A percentile compares a stretch with the other conserved stretches of the same genome.
phyloP scores from a whole-genome alignment of 2,888 invertebrate species.

The Brachypalpus laphriformis region DNA sequence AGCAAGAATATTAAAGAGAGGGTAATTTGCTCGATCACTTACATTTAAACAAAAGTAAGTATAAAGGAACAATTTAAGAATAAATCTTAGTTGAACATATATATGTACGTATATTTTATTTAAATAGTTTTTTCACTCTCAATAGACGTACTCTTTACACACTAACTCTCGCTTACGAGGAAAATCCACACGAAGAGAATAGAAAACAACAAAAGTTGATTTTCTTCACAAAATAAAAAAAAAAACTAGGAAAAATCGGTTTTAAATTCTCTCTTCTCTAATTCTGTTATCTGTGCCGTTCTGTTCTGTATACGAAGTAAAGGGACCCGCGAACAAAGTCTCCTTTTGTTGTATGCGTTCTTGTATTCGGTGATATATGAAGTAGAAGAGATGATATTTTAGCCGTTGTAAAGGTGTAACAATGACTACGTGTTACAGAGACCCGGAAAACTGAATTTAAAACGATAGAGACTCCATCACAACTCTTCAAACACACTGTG shows the following conservation, averaged over 20 bases:
- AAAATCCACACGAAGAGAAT: constrained; percentile 3
- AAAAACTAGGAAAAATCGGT: constrained; percentile 45
- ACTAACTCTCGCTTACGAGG: constrained; percentile 10
- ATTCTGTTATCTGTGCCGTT: constrained; percentile 61
- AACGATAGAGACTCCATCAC: too few species aligned
- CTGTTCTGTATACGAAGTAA: constrained; percentile 4
- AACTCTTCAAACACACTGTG: neutral
- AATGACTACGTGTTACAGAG: constrained; percentile 23
- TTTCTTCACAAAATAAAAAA: too few species aligned
- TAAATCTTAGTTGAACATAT: neutral
- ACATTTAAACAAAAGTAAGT: neutral
- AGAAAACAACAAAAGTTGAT: constrained; percentile 21
- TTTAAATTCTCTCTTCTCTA: constrained; percentile 26
- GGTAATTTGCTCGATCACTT: neutral
- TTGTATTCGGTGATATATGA: constrained; percentile 43
- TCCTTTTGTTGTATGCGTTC: constrained; percentile 16
- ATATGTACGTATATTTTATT: neutral
- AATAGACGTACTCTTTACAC: constrained; percentile 32
- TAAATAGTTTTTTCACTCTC: constrained; percentile 12
- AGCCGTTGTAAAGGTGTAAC: constrained; percentile 12
- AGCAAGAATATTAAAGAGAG: neutral
- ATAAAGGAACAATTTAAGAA: neutral
- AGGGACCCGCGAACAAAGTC: neutral
- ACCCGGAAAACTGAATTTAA: neutral
- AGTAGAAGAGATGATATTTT: constrained; percentile 24